Conservation (phyloP, 1,140 invertebrate species). For the Hypothenemus hampei region DNA sequence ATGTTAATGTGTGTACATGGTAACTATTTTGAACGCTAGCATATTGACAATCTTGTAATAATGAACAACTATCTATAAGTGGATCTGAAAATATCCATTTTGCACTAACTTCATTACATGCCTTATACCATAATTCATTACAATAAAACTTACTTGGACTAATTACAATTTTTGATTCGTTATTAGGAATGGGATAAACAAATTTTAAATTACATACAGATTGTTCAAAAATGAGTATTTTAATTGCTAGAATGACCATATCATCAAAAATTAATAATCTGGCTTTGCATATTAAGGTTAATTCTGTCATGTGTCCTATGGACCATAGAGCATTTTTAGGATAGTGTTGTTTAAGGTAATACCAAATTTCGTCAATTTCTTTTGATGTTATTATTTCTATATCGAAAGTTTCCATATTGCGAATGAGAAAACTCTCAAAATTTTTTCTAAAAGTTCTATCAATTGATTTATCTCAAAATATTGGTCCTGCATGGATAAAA, state of each 20-base stretch:
- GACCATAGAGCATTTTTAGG: not conserved
- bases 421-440: not conserved
- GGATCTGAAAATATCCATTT: not conserved
- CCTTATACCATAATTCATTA: conserved; percentile 2
- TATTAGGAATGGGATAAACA: not conserved
- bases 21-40: not conserved
- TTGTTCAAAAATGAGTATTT: conserved; percentile 5
- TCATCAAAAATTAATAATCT: not conserved
- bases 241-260: conserved; percentile 4
- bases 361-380: not conserved
- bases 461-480: not conserved
- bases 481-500: not conserved
- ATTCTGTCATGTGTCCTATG: not conserved
- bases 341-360: not conserved
- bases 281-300: not conserved
- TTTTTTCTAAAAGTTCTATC: not conserved
- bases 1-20: not conserved
- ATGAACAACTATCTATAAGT: not conserved
- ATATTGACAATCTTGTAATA: not conserved
- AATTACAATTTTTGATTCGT: conserved; percentile 4
- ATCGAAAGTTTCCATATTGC: not conserved
- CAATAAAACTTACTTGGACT: conserved; percentile 2
- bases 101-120: not conserved
- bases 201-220: not conserved
- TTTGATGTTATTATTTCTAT: not conserved